Evolutionary conservation across 2,888 invertebrate genomes (phyloP), one percentile per base, ranked within the genome.

Genomic region (Scrobipalpa costella): DNA sequence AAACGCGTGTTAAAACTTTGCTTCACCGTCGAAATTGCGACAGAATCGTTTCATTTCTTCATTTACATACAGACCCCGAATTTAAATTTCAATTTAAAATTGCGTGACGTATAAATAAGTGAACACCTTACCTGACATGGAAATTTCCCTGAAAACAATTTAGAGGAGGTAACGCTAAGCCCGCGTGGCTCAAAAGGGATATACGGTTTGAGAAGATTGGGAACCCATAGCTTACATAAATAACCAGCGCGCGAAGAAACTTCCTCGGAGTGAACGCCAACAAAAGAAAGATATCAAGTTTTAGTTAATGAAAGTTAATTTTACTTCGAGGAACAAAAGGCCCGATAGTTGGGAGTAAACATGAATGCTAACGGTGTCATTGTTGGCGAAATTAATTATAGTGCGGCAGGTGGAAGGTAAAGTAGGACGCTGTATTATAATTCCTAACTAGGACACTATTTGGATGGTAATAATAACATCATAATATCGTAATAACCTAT

Each of bases 261-360:
- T 69, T 69, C 63, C 38, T 62, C 65, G 64, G 63, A 63, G 57
- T 67, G 62, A 71, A 68, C 66, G 67, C n/a, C 66, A 72, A 73
- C 71, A 71, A 72, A 71, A 72, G 73, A 72, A 71, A 72, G 73
- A 73, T 71, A 71, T 72, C 70, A 69, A 69, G 64, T 73, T 70
- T 67, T 70, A 68, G 69, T 72, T 72, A 75, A 74, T 74, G 71
- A 70, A 75, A 76, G 73, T 76, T 76, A 74, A 72, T 72, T 73
- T 74, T 71, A 72, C 71, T 71, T 69, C 65, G 68, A 69, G 70
- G 63, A 74, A 67, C 71, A 72, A 76, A 69, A 72, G 71, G 68
- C 66, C 66, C 67, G 70, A 71, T 71, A 70, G 72, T 73, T 66
- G 64, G 66, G 70, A 68, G 68, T 68, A 73, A 70, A 73, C 60